Conservation (phyloP, 1,140 invertebrate species). For the Lysiphlebus fabarum region DNA sequence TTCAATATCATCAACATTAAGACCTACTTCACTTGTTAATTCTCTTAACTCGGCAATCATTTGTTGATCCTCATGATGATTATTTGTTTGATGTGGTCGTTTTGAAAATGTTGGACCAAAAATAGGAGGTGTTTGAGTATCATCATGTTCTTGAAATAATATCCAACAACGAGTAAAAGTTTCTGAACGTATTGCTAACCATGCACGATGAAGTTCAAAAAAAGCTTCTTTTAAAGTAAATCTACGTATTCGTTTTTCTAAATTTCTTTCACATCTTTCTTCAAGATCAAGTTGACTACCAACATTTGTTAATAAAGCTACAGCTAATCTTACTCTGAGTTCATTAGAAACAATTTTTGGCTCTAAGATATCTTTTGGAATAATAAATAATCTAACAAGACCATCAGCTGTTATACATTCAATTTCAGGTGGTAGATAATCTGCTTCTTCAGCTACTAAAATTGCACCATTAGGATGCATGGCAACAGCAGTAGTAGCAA, state of each 20-base stretch:
- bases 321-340: constrained; percentile 47
- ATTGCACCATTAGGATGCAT: constrained; percentile 53
- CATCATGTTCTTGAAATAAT: constrained; percentile 32
- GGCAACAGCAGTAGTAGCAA: constrained; percentile 53
- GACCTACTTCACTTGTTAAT: constrained; percentile 48
- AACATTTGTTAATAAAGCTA: constrained; percentile 42
- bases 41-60: constrained; percentile 46
- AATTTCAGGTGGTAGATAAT: constrained; percentile 44
- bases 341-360: constrained; percentile 47
- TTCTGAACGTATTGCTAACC: constrained; percentile 52
- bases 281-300: constrained; percentile 22
- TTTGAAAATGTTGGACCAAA: constrained; percentile 23
- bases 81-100: constrained; percentile 24
- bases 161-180: constrained; percentile 52
- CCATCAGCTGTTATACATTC: constrained; percentile 50
- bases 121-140: constrained; percentile 8
- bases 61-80: constrained; percentile 37
- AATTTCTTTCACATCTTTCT: constrained; percentile 22
- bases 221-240: constrained; percentile 57
- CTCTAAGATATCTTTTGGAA: constrained; percentile 41
- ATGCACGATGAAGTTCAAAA: constrained; percentile 53
- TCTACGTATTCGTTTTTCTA: constrained; percentile 40
- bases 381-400: constrained; percentile 45
- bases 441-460: constrained; percentile 48
- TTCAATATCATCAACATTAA: constrained; percentile 49